A percentile compares a stretch with the other conserved stretches of the same genome.
Conservation (phyloP, 2,888 invertebrate genomes). For the Phaedon cochleariae region DNA sequence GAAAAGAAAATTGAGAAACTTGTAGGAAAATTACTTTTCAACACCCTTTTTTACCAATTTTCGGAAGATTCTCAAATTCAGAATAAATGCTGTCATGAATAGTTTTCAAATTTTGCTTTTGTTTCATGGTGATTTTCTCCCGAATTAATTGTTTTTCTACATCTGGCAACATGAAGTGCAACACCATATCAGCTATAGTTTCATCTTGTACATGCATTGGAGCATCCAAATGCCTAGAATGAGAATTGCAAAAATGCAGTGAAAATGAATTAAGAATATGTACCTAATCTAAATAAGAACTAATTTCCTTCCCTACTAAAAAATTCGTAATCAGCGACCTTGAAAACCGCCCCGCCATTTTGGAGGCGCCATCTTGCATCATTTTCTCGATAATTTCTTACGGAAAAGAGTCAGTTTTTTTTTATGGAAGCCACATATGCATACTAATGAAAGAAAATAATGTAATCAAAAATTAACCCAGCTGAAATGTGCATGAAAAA, state of each 20-base stretch:
- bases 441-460: no score
- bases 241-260: constrained; percentile 21
- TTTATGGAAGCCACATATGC: no score
- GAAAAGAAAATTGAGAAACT: not conserved
- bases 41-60: constrained; percentile 32
- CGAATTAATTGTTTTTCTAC: constrained; percentile 62
- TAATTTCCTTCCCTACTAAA: no score
- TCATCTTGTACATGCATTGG: constrained; percentile 64
- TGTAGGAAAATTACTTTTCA: not conserved
- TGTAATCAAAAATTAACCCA: no score
- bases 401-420: no score
- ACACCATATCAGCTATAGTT: constrained; percentile 67
- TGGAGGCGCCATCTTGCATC: no score
- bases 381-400: no score
- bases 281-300: not conserved
- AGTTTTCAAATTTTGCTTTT: constrained; percentile 58
- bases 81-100: constrained; percentile 60
- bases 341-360: no score
- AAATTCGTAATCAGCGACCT: no score
- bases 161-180: constrained; percentile 68
- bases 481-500: no score
- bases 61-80: constrained; percentile 41
- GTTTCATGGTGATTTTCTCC: constrained; percentile 56
- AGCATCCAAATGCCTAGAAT: constrained; percentile 12
- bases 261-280: not conserved